Percentiles rank a stretch among this genome's conserved stretches.
phyloP scores from a whole-genome alignment of 2,797 vertebrate genomes.

The Gallinago stenura region DNA sequence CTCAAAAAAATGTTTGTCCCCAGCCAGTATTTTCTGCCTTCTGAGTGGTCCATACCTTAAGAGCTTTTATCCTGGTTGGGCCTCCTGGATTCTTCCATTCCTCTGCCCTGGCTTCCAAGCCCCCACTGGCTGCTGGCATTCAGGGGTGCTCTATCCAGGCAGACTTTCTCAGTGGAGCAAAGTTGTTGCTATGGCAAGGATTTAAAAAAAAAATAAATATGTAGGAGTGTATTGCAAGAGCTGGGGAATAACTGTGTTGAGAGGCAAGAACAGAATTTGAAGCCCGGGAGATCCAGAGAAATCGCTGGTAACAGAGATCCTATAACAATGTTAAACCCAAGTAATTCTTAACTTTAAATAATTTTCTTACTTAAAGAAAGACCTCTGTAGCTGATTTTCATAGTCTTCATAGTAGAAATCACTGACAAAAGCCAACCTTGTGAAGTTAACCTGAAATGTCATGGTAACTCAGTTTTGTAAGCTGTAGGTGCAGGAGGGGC shows the following conservation, averaged over 20 bases:
- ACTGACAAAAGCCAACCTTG: neutral
- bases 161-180: neutral
- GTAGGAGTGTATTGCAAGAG: neutral
- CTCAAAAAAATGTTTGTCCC: neutral
- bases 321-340: neutral
- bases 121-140: neutral
- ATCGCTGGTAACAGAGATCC: neutral
- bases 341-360: neutral
- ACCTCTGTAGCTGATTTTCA: neutral
- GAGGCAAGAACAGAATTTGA: neutral
- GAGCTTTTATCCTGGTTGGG: neutral
- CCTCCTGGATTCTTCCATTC: neutral
- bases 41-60: neutral
- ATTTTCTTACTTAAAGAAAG: neutral
- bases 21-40: neutral
- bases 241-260: neutral
- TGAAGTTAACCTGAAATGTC: neutral
- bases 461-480: neutral
- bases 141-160: neutral
- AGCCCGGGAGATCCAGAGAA: neutral
- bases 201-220: neutral
- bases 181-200: neutral
- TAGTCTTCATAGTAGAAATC: neutral
- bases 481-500: neutral
- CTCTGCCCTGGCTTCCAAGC: accelerated